A percentile compares a stretch with the other conserved stretches of the same genome.
phyloP scores from a whole-genome alignment of 2,888 invertebrate species.

The Drosophila multiciliata region DNA sequence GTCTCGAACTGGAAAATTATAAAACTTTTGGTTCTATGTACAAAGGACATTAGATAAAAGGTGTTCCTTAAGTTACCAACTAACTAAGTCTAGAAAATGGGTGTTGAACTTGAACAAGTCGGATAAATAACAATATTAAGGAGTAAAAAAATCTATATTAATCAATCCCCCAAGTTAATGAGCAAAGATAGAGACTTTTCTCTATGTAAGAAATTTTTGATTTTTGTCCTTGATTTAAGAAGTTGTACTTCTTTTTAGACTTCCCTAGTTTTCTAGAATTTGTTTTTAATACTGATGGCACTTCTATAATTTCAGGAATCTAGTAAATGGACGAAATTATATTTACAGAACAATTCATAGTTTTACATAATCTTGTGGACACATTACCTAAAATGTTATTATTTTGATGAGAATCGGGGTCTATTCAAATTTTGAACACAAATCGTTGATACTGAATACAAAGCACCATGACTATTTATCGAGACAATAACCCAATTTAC shows the following conservation, averaged over 20 bases:
- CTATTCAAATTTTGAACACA: not conserved
- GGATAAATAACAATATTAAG: not conserved
- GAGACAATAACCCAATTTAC: conserved; percentile 25
- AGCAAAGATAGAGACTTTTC: not conserved
- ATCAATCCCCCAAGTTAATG: not conserved
- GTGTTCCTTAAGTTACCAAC: not conserved
- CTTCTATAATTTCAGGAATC: not conserved
- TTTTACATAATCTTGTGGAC: not conserved
- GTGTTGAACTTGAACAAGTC: not conserved
- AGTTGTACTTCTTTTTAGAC: not conserved
- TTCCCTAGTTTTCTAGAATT: not conserved
- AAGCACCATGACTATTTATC: not conserved
- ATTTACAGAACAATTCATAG: not conserved
- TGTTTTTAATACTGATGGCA: not conserved
- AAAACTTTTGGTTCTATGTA: not conserved
- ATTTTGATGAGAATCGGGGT: not conserved
- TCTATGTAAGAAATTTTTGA: not conserved
- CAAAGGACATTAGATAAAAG: not conserved
- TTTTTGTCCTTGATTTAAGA: not conserved
- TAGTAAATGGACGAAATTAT: not conserved
- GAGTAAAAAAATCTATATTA: not conserved
- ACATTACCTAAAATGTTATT: not conserved
- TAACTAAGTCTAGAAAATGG: not conserved
- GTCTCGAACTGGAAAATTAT: not conserved
- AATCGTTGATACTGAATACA: not conserved